Evolutionary conservation across 1,140 invertebrate genomes (phyloP).

Genomic region (Cotesia vestalis): DNA sequence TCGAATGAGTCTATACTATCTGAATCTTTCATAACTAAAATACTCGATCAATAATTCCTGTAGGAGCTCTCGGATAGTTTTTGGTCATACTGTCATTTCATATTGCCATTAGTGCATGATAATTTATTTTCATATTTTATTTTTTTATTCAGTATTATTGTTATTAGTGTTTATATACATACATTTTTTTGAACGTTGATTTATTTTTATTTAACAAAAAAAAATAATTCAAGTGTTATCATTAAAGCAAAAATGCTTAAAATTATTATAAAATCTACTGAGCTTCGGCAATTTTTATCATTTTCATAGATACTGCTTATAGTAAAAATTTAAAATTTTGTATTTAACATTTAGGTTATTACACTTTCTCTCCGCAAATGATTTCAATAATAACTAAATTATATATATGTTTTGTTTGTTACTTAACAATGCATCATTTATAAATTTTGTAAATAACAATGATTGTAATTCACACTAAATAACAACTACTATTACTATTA

Average conservation of each 20-base stretch:
- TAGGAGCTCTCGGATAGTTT: slow-evolving; percentile 60
- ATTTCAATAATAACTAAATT: no score
- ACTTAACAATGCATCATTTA: no score
- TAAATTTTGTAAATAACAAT: no score
- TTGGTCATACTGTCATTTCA: slow-evolving; percentile 53
- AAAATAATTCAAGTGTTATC: slow-evolving; percentile 21
- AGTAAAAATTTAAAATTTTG: neutral
- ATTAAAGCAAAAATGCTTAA: slow-evolving; percentile 25
- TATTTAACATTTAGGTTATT: neutral
- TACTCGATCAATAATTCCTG: slow-evolving; percentile 25
- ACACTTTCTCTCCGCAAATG: slow-evolving; percentile 24
- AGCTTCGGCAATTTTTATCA: slow-evolving; percentile 21
- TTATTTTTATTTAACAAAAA: slow-evolving; percentile 34
- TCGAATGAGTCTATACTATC: slow-evolving; percentile 3
- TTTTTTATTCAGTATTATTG: slow-evolving; percentile 34
- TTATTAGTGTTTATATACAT: slow-evolving; percentile 31
- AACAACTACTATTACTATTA: slow-evolving; percentile 11
- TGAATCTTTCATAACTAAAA: slow-evolving; percentile 9
- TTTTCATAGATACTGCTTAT: neutral
- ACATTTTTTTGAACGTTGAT: slow-evolving; percentile 28
- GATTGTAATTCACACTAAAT: no score
- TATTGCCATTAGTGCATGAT: slow-evolving; percentile 45
- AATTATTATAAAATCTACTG: slow-evolving; percentile 23
- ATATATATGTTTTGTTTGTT: no score
- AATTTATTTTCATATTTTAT: slow-evolving; percentile 39